A percentile compares a stretch with the other conserved stretches of the same genome.
phyloP scores from a whole-genome alignment of 1,140 invertebrate species.

The Heterodera carotae region DNA sequence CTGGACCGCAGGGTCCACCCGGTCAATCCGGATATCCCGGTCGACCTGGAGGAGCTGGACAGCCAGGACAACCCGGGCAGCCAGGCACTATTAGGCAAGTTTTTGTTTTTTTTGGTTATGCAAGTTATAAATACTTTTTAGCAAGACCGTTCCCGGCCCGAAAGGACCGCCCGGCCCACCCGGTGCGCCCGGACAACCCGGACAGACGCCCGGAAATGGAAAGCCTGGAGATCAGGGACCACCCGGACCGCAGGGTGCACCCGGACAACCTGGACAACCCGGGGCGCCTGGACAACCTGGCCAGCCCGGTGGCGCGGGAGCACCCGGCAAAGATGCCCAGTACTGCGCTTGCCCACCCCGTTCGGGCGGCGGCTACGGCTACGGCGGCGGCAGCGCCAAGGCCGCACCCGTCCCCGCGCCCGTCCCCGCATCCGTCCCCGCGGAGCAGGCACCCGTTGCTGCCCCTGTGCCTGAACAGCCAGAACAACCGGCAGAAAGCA shows the following conservation, averaged over 20 bases:
- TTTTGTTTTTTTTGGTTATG: background rate
- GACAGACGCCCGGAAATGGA: conserved; percentile 24
- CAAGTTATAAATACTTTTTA: background rate
- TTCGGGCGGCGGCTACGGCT: background rate
- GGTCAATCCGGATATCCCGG: background rate
- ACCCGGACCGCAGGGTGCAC: conserved; percentile 2
- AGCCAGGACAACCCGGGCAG: background rate
- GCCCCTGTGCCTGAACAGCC: conserved; percentile 1
- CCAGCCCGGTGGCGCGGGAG: conserved; percentile 39
- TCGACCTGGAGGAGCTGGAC: background rate
- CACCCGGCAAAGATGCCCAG: conserved; percentile 24
- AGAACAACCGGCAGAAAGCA: background rate
- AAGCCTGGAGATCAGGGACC: conserved; percentile 28
- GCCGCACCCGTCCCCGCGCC: conserved; percentile 9
- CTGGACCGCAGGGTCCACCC: background rate
- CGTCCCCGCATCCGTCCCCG: conserved; percentile 12
- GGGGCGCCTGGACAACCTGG: conserved; percentile 43
- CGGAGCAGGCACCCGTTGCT: background rate
- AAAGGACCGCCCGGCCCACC: conserved; percentile 37
- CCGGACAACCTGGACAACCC: conserved; percentile 35
- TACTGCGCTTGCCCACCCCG: background rate
- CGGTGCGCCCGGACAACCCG: conserved; percentile 35
- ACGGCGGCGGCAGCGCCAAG: conserved; percentile 21
- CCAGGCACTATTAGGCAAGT: background rate
- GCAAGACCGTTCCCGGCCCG: conserved; percentile 19